Evolutionary conservation across 2,888 invertebrate species (phyloP).

Genomic region (Dasypolia templi): DNA sequence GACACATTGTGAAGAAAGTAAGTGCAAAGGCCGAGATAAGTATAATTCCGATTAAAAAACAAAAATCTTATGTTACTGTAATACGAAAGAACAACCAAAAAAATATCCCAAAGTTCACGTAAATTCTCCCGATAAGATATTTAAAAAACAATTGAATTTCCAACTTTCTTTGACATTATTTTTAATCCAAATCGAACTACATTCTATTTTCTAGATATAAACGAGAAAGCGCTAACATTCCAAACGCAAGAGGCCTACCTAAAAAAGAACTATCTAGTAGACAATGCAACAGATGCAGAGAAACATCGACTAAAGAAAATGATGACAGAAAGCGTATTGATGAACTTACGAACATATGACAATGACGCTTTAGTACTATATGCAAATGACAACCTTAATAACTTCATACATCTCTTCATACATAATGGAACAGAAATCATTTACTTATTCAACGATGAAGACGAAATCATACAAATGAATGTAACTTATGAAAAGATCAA

Average conservation of each 20-base stretch:
- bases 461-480: constrained; percentile 94
- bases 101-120: background rate
- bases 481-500: constrained; percentile 94
- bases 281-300: constrained; percentile 91
- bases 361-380: constrained; percentile 95
- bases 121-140: background rate
- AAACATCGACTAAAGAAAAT: constrained; percentile 93
- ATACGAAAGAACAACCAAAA: background rate
- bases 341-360: constrained; percentile 97
- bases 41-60: background rate
- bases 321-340: constrained; percentile 94
- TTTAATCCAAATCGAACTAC: background rate
- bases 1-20: constrained; percentile 97
- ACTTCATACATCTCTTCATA: constrained; percentile 97
- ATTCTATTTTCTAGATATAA: constrained; percentile 93
- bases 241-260: constrained; percentile 95
- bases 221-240: constrained; percentile 96
- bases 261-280: constrained; percentile 94
- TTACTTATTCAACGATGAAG: constrained; percentile 95
- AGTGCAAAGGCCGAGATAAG: constrained; percentile 71
- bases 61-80: background rate
- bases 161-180: no score
- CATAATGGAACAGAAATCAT: constrained; percentile 95
- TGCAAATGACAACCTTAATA: constrained; percentile 97
- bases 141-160: no score